Conservation (phyloP, 2,113 vertebrate genomes). For the Genyomyrus donnyi region DNA sequence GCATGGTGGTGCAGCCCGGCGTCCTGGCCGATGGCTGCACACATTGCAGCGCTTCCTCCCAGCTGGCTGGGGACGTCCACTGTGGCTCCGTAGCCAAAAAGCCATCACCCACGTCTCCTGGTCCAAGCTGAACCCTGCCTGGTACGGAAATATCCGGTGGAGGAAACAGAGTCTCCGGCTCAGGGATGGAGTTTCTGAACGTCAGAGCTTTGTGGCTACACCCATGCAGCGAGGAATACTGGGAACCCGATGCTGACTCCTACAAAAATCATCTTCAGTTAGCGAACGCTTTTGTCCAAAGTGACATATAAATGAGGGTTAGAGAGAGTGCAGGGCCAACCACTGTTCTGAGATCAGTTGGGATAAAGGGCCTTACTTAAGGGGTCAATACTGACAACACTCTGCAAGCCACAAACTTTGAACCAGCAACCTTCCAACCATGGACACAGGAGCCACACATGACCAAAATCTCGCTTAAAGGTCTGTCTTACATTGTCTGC, state of each 20-base stretch:
- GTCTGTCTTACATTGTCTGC: not conserved
- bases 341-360: not conserved
- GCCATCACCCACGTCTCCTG: not conserved
- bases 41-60: not conserved
- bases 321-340: not conserved
- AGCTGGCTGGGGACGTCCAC: not conserved
- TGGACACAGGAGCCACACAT: not conserved
- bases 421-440: not conserved
- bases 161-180: not conserved
- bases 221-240: not conserved
- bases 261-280: not conserved
- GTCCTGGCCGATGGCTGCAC: not conserved
- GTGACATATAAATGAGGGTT: not conserved
- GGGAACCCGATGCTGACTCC: not conserved
- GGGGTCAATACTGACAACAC: not conserved
- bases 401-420: not conserved
- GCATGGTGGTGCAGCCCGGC: not conserved
- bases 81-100: not conserved
- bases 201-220: not conserved
- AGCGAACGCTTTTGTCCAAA: not conserved
- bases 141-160: not conserved
- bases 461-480: not conserved
- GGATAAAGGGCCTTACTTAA: not conserved
- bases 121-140: not conserved
- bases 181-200: not conserved